These are phyloP conservation scores for Achatina immaculata DNA, from an alignment of 1,140 invertebrate genomes.

Conservation along the genomic window DNA sequence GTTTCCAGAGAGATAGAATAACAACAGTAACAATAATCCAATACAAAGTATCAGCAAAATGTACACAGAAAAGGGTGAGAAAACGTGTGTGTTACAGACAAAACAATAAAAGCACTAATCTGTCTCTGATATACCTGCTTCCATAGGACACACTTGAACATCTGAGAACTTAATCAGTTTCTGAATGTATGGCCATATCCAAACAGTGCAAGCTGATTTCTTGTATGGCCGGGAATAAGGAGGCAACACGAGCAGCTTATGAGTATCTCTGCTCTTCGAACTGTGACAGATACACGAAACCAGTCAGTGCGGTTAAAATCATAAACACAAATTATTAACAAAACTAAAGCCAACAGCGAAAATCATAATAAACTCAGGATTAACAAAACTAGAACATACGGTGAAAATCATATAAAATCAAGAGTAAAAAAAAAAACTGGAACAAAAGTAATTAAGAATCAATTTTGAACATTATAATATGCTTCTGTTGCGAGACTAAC, in stretches of 20 bases:
- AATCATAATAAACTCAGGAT: no score
- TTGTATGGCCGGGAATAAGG: conserved; percentile 45
- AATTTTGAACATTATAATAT: neutral
- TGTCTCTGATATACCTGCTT: conserved; percentile 42
- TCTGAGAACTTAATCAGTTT: conserved; percentile 15
- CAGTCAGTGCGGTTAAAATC: neutral
- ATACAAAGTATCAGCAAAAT: no score
- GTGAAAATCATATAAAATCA: no score
- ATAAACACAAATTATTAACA: neutral
- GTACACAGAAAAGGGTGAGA: no score
- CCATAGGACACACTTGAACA: conserved; percentile 30
- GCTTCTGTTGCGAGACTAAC: no score
- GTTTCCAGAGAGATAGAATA: no score
- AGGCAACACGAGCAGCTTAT: conserved; percentile 16
- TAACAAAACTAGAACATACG: no score
- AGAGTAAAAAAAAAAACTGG: neutral
- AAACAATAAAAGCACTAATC: no score
- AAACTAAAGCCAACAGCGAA: no score
- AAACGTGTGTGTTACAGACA: no score
- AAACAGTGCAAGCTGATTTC: conserved; percentile 35
- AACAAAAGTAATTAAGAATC: neutral
- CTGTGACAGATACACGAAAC: conserved; percentile 4
- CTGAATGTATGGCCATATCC: conserved; percentile 38
- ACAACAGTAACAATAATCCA: no score
- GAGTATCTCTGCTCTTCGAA: conserved; percentile 31